phyloP scores from a whole-genome alignment of 2,797 vertebrate species.

The Heliangelus exortis region DNA sequence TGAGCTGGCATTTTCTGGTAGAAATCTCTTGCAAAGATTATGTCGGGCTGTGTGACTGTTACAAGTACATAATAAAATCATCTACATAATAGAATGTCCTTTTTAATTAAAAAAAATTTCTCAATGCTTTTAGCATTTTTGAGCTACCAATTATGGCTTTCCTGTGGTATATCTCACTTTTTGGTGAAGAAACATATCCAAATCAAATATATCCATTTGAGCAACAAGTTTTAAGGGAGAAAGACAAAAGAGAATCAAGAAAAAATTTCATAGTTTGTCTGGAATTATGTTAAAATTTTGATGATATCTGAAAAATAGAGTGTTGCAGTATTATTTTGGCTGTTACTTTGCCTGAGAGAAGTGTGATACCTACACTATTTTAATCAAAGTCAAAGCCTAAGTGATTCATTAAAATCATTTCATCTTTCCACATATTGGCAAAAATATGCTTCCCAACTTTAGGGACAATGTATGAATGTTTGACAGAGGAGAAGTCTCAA shows the following conservation, averaged over 20 bases:
- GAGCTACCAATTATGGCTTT: not conserved
- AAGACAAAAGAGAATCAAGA: not conserved
- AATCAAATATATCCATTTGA: not conserved
- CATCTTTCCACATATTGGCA: not conserved
- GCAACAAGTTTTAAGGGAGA: not conserved
- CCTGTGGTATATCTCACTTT: not conserved
- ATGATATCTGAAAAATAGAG: not conserved
- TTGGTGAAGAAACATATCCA: not conserved
- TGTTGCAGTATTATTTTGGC: not conserved
- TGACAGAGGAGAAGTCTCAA: not conserved
- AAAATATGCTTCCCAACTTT: not conserved
- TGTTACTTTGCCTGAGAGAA: not conserved
- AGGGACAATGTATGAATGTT: not conserved
- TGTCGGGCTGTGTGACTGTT: not conserved
- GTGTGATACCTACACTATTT: not conserved
- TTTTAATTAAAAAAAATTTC: not conserved
- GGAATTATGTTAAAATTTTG: not conserved
- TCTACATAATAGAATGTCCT: not conserved
- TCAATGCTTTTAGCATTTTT: not conserved
- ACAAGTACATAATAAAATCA: not conserved
- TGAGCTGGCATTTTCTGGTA: not conserved
- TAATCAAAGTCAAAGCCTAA: not conserved
- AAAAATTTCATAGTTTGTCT: rapidly evolving
- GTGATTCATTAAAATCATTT: not conserved
- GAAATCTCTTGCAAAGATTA: not conserved